phyloP scores from a whole-genome alignment of 2,888 invertebrate genomes.

The Ormyrus nitidulus region DNA sequence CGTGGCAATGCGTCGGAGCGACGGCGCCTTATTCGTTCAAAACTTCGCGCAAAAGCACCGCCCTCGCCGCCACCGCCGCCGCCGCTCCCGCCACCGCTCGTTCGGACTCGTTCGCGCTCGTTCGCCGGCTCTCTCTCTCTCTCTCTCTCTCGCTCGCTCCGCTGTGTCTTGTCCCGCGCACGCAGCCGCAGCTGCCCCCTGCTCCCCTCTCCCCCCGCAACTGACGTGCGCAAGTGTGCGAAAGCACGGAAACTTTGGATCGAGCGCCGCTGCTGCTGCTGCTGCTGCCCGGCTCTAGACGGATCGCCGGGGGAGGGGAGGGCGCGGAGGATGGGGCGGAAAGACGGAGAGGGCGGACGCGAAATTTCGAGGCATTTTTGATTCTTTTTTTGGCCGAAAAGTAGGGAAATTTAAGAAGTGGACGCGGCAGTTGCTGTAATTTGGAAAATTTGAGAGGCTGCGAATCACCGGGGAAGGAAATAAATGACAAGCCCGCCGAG shows the following conservation, averaged over 20 bases:
- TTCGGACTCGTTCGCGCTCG: slow-evolving; percentile 52
- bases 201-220: background rate
- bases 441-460: slow-evolving; percentile 4
- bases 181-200: background rate
- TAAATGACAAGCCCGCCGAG: too few species aligned
- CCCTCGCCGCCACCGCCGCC: slow-evolving; percentile 54
- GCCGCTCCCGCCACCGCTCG: slow-evolving; percentile 34
- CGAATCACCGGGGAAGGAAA: background rate
- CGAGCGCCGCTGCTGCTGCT: background rate
- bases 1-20: slow-evolving; percentile 72
- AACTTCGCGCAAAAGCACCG: slow-evolving; percentile 71
- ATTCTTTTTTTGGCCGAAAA: too few species aligned
- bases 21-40: slow-evolving; percentile 75
- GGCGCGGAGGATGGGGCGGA: background rate
- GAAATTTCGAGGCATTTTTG: background rate
- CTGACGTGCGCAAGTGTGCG: background rate
- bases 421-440: background rate
- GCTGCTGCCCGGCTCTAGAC: slow-evolving; percentile 10
- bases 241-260: slow-evolving; percentile 31
- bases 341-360: background rate
- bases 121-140: slow-evolving; percentile 12
- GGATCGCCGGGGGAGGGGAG: slow-evolving; percentile 42
- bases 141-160: slow-evolving; percentile 15
- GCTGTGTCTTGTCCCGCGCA: background rate
- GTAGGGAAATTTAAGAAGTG: too few species aligned